Base-by-base conservation (phyloP, 2,113 vertebrate species). In the Scytalopus superciliaris region DNA sequence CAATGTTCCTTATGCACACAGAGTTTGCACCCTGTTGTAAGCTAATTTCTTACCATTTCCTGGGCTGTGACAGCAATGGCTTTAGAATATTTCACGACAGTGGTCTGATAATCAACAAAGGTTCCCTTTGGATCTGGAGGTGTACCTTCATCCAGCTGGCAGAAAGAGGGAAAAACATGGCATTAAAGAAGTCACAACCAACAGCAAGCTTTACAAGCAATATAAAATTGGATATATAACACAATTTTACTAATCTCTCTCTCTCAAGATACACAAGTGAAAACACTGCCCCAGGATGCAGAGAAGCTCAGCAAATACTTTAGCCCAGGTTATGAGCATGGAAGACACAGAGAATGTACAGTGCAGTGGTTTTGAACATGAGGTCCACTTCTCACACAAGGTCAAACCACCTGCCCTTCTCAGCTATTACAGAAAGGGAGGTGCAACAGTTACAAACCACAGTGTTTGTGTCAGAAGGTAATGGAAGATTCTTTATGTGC, bases 51-150 rank as follows among this genome's bases (percentile, higher is more conserved):
- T 97, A 99, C 99, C 99, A 99, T 99, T 97, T 99, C 99, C 95
- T 99, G 99, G 49, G 99, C 98, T 15, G 99, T 99, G 83, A 99
- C 99, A 5, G 99, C 99, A 56, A 99, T 99, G 64, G 99, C 99
- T 97, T 99, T 99, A 90, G 99, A 99, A 69, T 98, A 99, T 97
- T 99, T 99, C 87, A 99, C 99, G 98, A 99, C 99, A 3, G 99
- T 99, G 28, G 99, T 99, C 98, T 99, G 99, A 97, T 99, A 99
- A 96, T 99, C 99, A 52, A 99, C 99, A 94, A 99, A 99, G 1
- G 98, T 99, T 73, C 99, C 99, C 74, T 99, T 99, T 4, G 99
- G 98, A 94, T 99, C 99, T 39, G 99, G 99, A 45, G 99, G 99
- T 1, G 99, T 99, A 83, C 99, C 99, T 97, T 99, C 99, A 96